Percentiles rank a stretch among this genome's conserved stretches.
phyloP scores from a whole-genome alignment of 2,888 invertebrate species.

The Nowickia ferox region DNA sequence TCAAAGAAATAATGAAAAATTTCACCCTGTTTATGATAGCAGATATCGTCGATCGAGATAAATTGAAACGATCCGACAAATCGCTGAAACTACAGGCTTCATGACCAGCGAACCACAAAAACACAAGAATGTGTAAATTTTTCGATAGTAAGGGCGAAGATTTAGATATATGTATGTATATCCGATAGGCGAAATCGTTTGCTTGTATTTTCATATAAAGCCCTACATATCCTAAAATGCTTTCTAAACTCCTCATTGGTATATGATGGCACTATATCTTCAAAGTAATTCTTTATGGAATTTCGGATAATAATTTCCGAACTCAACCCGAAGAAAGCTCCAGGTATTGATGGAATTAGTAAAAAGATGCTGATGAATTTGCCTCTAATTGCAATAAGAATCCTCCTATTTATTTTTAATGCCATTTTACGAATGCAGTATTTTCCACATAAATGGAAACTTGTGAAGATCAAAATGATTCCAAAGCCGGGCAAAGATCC shows the following conservation, averaged over 20 bases:
- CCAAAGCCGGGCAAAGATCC: too few relatives aligned
- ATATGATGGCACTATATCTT: not conserved
- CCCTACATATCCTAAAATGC: slow-evolving; percentile 12
- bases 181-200: not conserved
- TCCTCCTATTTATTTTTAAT: too few relatives aligned
- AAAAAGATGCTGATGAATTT: too few relatives aligned
- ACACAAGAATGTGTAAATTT: not conserved
- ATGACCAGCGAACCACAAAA: slow-evolving; percentile 49
- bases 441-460: too few relatives aligned
- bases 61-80: slow-evolving; percentile 44
- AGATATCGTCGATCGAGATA: slow-evolving; percentile 33
- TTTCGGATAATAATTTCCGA: too few relatives aligned
- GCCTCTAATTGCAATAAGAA: too few relatives aligned
- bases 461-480: too few relatives aligned
- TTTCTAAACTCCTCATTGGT: slow-evolving; percentile 7
- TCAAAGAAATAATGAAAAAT: slow-evolving; percentile 41
- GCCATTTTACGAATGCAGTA: too few relatives aligned
- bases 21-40: slow-evolving; percentile 18
- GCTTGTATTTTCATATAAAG: slow-evolving; percentile 23
- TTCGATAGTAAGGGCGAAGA: slow-evolving; percentile 16
- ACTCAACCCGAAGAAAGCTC: too few relatives aligned
- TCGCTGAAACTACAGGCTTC: slow-evolving; percentile 45
- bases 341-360: too few relatives aligned
- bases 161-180: not conserved
- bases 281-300: slow-evolving; percentile 17